A percentile compares a stretch with the other conserved stretches of the same genome.
Conservation (phyloP, 2,797 vertebrate species). For the Miichthys miiuy region DNA sequence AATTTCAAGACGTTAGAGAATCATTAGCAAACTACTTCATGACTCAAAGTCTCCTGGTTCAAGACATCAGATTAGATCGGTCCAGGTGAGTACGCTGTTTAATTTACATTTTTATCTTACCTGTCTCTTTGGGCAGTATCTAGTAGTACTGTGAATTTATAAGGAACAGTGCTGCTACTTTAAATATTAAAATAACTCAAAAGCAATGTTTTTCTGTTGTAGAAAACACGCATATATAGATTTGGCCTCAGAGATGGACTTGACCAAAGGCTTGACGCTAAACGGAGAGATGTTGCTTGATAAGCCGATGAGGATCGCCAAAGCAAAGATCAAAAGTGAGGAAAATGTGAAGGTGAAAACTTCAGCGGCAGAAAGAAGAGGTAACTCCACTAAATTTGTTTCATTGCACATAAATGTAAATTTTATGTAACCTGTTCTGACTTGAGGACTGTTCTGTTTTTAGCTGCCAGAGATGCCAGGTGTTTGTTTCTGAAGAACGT, state of each 20-base stretch:
- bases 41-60: conserved; percentile 87
- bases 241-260: conserved; percentile 89
- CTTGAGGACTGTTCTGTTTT: conserved; percentile 7
- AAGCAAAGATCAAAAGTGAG: conserved; percentile 82
- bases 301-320: conserved; percentile 88
- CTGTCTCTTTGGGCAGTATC: not conserved
- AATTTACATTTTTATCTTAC: not conserved
- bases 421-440: not conserved
- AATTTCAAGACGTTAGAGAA: conserved; percentile 86
- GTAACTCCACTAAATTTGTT: conserved; percentile 65
- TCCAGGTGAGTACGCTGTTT: conserved; percentile 84
- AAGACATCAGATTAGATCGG: conserved; percentile 88
- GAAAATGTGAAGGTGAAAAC: conserved; percentile 53
- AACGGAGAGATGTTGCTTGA: conserved; percentile 90
- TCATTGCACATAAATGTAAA: not conserved
- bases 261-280: conserved; percentile 90
- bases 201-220: conserved; percentile 26
- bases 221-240: conserved; percentile 93
- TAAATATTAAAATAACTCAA: not conserved
- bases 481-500: conserved; percentile 94
- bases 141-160: not conserved
- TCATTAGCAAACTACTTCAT: conserved; percentile 88
- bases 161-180: not conserved
- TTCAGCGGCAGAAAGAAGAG: conserved; percentile 85
- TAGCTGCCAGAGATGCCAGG: conserved; percentile 85